phyloP scores from a whole-genome alignment of 1,140 invertebrate genomes.

The Rhynchophorus ferrugineus region DNA sequence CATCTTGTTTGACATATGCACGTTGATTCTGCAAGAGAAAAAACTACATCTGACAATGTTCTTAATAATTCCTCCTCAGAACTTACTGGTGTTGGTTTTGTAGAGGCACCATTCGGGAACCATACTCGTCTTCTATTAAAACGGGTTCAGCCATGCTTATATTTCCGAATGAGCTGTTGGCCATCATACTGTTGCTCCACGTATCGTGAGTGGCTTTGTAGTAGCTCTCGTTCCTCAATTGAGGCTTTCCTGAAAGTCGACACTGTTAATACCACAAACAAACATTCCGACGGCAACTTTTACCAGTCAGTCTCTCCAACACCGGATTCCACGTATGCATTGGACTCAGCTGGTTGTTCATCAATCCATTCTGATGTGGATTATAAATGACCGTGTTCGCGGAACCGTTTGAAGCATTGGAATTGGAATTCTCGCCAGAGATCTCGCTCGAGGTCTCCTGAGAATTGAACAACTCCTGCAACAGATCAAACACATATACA shows the following conservation, averaged over 20 bases:
- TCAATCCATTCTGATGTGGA: conserved; percentile 40
- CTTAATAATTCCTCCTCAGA: too few species aligned
- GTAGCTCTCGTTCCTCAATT: conserved; percentile 76
- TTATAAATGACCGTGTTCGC: conserved; percentile 57
- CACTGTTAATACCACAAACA: background rate
- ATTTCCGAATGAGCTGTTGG: conserved; percentile 36
- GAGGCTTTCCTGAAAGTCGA: conserved; percentile 30
- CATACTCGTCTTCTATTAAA: conserved; percentile 66
- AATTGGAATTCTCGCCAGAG: conserved; percentile 35
- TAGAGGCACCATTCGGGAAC: conserved; percentile 38
- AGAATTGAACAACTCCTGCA: conserved; percentile 17
- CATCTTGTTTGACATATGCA: conserved; percentile 31
- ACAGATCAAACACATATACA: background rate
- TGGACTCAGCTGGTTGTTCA: conserved; percentile 27
- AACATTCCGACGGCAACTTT: too few species aligned
- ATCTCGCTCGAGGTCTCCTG: conserved; percentile 11
- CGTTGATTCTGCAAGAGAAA: conserved; percentile 26
- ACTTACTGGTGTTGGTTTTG: conserved; percentile 36
- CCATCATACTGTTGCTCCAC: conserved; percentile 45
- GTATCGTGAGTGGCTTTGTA: conserved; percentile 63
- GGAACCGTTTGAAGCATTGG: conserved; percentile 50
- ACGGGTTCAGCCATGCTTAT: conserved; percentile 49
- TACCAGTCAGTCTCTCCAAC: conserved; percentile 74
- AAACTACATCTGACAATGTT: conserved; percentile 4
- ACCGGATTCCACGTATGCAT: conserved; percentile 63